Conservation (phyloP, 2,797 vertebrate genomes). For the Sternarchorhynchus goeldii region DNA sequence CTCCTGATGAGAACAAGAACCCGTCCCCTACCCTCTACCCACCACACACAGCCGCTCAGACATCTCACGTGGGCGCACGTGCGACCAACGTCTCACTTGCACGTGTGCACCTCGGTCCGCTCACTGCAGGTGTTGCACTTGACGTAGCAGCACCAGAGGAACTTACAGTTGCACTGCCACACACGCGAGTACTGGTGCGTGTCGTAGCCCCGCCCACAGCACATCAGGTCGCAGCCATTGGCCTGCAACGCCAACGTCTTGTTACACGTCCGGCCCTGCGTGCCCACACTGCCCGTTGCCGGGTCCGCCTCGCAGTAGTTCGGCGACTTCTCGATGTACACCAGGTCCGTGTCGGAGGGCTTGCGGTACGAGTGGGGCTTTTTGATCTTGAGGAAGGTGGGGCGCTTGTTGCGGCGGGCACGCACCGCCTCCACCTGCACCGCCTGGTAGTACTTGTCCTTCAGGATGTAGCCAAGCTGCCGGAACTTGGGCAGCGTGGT, state of each 20-base stretch:
- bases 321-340: constrained; percentile 94
- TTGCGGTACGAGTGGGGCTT: constrained; percentile 93
- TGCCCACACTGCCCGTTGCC: constrained; percentile 90
- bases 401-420: constrained; percentile 92
- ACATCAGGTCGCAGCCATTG: constrained; percentile 95
- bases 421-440: constrained; percentile 93
- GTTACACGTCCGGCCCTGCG: constrained; percentile 94
- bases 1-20: neutral
- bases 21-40: too few species aligned
- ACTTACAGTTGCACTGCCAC: constrained; percentile 99
- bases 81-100: constrained; percentile 82
- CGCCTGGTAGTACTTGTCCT: constrained; percentile 93
- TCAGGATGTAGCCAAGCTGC: constrained; percentile 93
- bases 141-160: constrained; percentile 98
- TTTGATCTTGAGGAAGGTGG: constrained; percentile 96
- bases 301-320: constrained; percentile 97
- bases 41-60: too few species aligned
- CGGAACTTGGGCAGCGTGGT: constrained; percentile 95
- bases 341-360: constrained; percentile 93
- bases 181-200: constrained; percentile 95
- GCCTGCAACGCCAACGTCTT: constrained; percentile 86
- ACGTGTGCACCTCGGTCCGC: constrained; percentile 95
- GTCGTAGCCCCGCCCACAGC: constrained; percentile 95
- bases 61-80: constrained; percentile 35
- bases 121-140: constrained; percentile 98